Evolutionary conservation across 2,797 vertebrate species (phyloP), one percentile per base, ranked within the genome.

Genomic region (Muraenolepis orangiensis): DNA sequence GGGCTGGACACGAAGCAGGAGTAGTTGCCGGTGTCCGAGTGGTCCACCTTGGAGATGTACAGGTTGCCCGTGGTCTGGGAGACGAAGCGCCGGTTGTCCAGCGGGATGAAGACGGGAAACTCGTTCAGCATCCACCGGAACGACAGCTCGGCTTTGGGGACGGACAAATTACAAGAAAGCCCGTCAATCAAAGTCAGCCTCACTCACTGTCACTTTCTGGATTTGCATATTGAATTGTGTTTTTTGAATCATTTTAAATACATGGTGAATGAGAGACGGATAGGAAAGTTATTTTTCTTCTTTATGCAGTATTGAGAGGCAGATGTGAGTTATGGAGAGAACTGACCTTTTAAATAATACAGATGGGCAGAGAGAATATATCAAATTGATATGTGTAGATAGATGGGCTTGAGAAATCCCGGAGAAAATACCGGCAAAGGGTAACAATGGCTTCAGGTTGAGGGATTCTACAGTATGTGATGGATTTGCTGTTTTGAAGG

Each of bases 51-150:
- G 67, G 98, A 96, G 82, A 99, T 98, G 84, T 98, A 98, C 74
- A 99, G 96, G 90, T 99, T 98, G 71, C 98, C 98, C 0, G 96
- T 97, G 0, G 87, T 94, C 93, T 99, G 98, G 51, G 97, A 98
- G 72, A 99, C 94, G 83, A 97, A 99, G 75, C 95, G 94, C 14
- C 97, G 93, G 74, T 96, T 95, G 88, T 97, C 96, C 93, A 95
- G 87, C 3, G 89, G 87, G 89, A 99, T 97, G 89, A 99, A 99
- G 34, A 92, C 93, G 20, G 98, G 98, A 83, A 99, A 98, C 84
- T 98, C 97, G 61, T 99, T 98, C 71, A 99, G 93, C 90, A 99
- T 96, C 98, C 98, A 99, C 86, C 97, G 95, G 83, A 98, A 98
- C 74, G 95, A 98, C 84, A 99, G 94, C 84, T 96, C 94, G 80